A percentile compares a stretch with the other conserved stretches of the same genome.
phyloP scores from a whole-genome alignment of 92 coral and sea anemone genomes.

The Porites cylindrica region DNA sequence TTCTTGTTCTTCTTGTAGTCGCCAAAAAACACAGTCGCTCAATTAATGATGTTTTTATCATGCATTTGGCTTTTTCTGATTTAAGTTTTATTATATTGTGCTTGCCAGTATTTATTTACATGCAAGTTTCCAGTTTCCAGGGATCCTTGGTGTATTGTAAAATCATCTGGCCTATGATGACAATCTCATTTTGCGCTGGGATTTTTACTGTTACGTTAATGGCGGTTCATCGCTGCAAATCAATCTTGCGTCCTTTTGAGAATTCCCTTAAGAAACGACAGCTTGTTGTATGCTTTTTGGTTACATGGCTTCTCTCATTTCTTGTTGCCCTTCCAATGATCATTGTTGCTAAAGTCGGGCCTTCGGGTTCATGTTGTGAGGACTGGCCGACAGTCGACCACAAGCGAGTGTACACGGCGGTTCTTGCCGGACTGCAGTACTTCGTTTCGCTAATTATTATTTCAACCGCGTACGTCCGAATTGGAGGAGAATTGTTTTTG shows the following conservation, averaged over 20 bases:
- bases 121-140: constrained; percentile 14
- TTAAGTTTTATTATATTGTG: constrained; percentile 40
- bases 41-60: constrained; percentile 54
- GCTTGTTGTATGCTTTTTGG: constrained; percentile 26
- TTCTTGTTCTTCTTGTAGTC: constrained; percentile 54
- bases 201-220: constrained; percentile 73
- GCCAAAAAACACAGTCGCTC: constrained; percentile 31
- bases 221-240: constrained; percentile 76
- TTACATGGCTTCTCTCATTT: constrained; percentile 64
- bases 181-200: constrained; percentile 60
- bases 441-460: constrained; percentile 70
- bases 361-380: constrained; percentile 39
- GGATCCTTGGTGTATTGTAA: constrained; percentile 66
- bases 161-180: constrained; percentile 62
- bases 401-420: constrained; percentile 39
- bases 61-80: constrained; percentile 58
- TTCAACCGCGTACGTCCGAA: constrained; percentile 64
- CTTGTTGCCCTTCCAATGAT: constrained; percentile 53
- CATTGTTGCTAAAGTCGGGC: constrained; percentile 43
- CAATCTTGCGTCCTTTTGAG: constrained; percentile 64
- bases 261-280: constrained; percentile 22
- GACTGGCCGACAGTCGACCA: constrained; percentile 37
- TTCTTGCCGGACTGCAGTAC: constrained; percentile 59
- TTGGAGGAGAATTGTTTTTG: constrained; percentile 46
- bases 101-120: constrained; percentile 52